Evolutionary conservation across 2,888 invertebrate genomes (phyloP), one percentile per base, ranked within the genome.

Genomic region (Pogonocherus hispidulus): DNA sequence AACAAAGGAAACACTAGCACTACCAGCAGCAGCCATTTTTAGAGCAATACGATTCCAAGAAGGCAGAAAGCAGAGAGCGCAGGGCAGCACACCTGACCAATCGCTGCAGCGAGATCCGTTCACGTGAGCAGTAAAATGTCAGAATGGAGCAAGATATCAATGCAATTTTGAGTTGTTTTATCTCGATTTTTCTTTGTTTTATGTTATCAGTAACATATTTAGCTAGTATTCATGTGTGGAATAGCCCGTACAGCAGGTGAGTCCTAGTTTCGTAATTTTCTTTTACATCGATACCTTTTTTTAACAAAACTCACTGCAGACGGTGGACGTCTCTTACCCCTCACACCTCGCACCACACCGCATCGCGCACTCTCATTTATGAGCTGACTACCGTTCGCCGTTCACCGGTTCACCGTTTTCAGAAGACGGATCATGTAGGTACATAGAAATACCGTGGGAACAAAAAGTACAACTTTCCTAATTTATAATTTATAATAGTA

Each of bases 141-240:
- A 79, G 72, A 81, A 82, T 80, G 81, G 80, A 79, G 75, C 78
- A 77, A 70, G 77, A 78, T 76, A 79, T 79, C 76, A 75, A 81
- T 80, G 80, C 76, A 78, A 81, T 81, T 82, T 82, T 82, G 78
- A 80, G 87, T 78, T 91, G 92, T 82, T 80, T 88, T 74, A 87
- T 88, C 79, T 91, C 93, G 59, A 87, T 94, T 78, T 85, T 91
- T 73, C 90, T 94, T 76, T 95, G 95, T 86, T 87, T 95, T 75
- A 86, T 92, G 70, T 88, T 96, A 79, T 93, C 95, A 9, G 85
- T 93, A 74, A 87, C 91, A 37, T 97, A 94, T 87, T 94, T 97
- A 73, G 92, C 92, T 66, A 96, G 96, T 86, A 89, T 97, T 67
- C 95, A 97, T 85, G 90, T 97, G 60, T 96, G 96, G 95, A 92